Base-by-base conservation (phyloP, 2,797 vertebrate genomes). In the Neopelma chrysocephalum region DNA sequence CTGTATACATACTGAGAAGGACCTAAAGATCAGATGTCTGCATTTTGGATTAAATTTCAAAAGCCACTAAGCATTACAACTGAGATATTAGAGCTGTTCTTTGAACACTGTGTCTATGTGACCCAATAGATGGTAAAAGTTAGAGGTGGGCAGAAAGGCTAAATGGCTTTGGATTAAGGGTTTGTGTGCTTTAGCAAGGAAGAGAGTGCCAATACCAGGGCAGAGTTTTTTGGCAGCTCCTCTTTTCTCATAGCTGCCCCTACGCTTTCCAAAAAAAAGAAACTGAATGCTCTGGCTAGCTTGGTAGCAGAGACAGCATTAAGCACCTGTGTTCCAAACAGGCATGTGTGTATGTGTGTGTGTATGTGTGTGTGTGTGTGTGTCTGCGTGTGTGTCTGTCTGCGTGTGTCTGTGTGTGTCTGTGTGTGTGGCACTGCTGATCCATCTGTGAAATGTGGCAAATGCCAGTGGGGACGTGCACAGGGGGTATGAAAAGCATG, bases 161-260 rank as follows among this genome's bases (percentile, higher is more conserved):
- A 80, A 93, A 86, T 50, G 42, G 38, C 64, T 89, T 94, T 96
- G 90, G 62, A 77, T 93, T 70, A 68, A 89, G 45, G 4, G 9
- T 32, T 84, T n/a, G 22, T 68, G 17, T 76, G 40, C 31, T 86
- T 71, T 61, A 90, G 66, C 43, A 69, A 70, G 56, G 48, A 61
- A 7, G 1, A 70, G n/a, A 73, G 23, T 70, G 83, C 70, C 86
- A 93, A 7, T 57, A 69, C 10, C 22, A 78, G 42, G 2, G 17
- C 5, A 68, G 75, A 47, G 12, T 0, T 25, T 62, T 76, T 57
- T 80, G 83, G 45, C 60, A 92, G 34, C 5, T 80, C 60, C 31
- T 50, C 10, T 72, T 66, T 79, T 82, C 58, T 84, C 34, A 34
- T 47, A 54, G 26, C 25, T 1, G 1, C 7, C 10, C 14, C 6